These are phyloP conservation scores for Tortricodes alternella DNA, from an alignment of 2,888 invertebrate species.

Conservation along the genomic window DNA sequence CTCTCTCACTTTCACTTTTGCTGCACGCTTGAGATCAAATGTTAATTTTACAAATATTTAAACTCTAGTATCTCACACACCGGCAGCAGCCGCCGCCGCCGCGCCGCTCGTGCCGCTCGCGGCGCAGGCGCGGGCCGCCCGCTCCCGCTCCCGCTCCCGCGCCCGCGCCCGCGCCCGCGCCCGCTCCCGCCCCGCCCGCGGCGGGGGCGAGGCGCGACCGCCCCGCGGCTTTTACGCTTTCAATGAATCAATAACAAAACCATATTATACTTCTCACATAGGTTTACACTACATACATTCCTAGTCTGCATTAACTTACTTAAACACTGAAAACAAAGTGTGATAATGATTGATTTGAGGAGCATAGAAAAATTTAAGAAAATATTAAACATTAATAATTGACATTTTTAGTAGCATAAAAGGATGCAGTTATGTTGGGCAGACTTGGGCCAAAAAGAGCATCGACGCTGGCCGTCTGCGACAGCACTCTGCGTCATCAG, in stretches of 20 bases:
- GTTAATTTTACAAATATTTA: conserved; percentile 78
- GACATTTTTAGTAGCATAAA: conserved; percentile 42
- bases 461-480: not conserved
- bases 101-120: conserved; percentile 25
- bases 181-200: too few species aligned
- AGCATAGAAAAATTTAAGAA: conserved; percentile 47
- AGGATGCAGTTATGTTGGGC: conserved; percentile 39
- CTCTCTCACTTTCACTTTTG: conserved; percentile 75
- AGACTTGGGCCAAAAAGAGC: conserved; percentile 27
- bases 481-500: not conserved
- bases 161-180: not conserved
- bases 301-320: conserved; percentile 51
- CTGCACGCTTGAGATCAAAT: conserved; percentile 83
- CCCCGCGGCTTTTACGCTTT: too few species aligned
- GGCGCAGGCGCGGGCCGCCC: conserved; percentile 30
- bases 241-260: conserved; percentile 69
- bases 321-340: conserved; percentile 41
- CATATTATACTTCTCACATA: conserved; percentile 78
- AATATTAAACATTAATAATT: conserved; percentile 54
- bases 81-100: conserved; percentile 61
- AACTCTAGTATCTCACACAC: conserved; percentile 76
- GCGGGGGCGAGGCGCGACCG: too few species aligned
- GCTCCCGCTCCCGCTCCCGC: not conserved
- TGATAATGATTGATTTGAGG: conserved; percentile 38
- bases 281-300: conserved; percentile 41